Conservation (phyloP, 2,797 vertebrate genomes). For the Sebastes oblongus region DNA sequence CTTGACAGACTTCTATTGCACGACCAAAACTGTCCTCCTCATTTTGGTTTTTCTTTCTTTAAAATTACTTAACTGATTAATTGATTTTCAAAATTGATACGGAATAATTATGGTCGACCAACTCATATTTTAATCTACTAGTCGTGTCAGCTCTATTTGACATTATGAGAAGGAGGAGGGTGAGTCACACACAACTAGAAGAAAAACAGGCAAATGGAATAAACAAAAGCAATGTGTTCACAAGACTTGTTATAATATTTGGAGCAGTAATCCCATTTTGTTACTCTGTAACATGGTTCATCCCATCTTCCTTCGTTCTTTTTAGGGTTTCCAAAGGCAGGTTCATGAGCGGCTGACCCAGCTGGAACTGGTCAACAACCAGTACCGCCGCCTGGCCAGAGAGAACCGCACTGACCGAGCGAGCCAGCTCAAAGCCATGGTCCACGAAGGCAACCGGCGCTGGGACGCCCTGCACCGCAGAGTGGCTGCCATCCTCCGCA, state of each 20-base stretch:
- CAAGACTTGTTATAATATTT: too few relatives aligned
- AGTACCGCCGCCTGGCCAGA: conserved; percentile 90
- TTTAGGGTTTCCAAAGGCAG: conserved; percentile 91
- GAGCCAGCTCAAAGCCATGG: conserved; percentile 89
- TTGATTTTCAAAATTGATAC: too few relatives aligned
- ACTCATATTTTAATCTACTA: background rate
- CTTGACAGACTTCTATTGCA: background rate
- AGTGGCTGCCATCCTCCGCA: conserved; percentile 86
- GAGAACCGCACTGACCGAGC: conserved; percentile 93
- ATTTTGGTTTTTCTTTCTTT: too few relatives aligned
- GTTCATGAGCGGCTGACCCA: conserved; percentile 91
- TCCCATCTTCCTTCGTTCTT: background rate
- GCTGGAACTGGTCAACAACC: conserved; percentile 93
- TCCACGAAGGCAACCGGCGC: conserved; percentile 90
- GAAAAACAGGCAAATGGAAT: too few relatives aligned
- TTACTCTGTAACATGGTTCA: fast-evolving
- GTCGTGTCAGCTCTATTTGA: background rate
- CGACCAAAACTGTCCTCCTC: background rate
- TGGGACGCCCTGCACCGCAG: conserved; percentile 91
- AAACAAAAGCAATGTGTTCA: too few relatives aligned
- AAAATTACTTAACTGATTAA: too few relatives aligned
- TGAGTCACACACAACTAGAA: background rate
- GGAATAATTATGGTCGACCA: background rate
- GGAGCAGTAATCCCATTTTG: background rate
- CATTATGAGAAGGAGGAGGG: background rate